A percentile compares a stretch with the other conserved stretches of the same genome.
Conservation (phyloP, 2,113 vertebrate species). For the Crotophaga sulcirostris region DNA sequence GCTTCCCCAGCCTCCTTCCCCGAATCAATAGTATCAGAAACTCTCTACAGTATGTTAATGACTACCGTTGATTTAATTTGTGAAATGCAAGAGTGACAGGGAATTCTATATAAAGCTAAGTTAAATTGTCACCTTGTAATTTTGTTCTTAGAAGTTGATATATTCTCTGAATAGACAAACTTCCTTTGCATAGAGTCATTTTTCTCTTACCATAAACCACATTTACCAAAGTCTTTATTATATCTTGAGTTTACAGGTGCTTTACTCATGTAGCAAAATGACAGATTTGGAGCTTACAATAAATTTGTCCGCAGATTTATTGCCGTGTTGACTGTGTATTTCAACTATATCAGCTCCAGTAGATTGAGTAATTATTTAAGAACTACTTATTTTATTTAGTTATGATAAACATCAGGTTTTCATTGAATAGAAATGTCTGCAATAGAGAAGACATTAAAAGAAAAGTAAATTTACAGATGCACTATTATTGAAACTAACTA, state of each 20-base stretch:
- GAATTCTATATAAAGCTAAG: background rate
- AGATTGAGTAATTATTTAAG: background rate
- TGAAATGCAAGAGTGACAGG: background rate
- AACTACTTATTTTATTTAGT: background rate
- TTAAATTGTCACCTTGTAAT: background rate
- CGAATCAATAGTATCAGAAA: background rate
- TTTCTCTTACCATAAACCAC: background rate
- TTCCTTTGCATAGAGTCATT: background rate
- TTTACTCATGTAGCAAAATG: background rate
- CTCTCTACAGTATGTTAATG: background rate
- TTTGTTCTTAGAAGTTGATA: background rate
- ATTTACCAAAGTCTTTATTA: background rate
- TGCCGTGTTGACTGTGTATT: background rate
- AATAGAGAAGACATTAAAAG: background rate
- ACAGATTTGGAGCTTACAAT: background rate
- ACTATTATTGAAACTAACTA: background rate
- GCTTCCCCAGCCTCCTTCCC: rapidly evolving
- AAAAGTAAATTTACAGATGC: background rate
- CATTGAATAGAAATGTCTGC: background rate
- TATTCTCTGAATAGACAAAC: background rate
- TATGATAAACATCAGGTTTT: background rate
- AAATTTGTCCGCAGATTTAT: background rate
- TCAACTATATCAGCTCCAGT: background rate
- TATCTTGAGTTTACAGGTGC: background rate
- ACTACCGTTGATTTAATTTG: background rate